Conservation (phyloP, 2,888 invertebrate species). For the Protophormia terraenovae region DNA sequence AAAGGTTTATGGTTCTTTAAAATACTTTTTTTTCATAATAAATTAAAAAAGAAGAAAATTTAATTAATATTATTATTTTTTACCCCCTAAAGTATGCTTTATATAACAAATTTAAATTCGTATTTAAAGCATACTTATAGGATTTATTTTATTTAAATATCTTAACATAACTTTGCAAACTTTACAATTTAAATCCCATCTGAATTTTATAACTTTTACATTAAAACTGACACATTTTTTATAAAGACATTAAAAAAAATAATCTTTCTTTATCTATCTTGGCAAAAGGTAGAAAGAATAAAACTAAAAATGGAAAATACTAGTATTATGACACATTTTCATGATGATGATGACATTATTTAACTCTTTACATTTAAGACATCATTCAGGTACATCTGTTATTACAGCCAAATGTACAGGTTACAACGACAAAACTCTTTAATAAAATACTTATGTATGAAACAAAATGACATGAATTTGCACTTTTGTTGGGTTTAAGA, state of each 20-base stretch:
- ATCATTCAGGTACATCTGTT: neutral
- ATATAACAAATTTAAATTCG: neutral
- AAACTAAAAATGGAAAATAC: neutral
- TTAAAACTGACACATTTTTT: neutral
- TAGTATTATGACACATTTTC: neutral
- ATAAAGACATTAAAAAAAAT: neutral
- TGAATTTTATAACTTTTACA: neutral
- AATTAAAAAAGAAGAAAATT: no score
- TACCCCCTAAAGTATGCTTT: no score
- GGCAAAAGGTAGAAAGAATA: neutral
- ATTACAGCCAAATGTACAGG: neutral
- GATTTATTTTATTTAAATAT: neutral
- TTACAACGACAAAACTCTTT: neutral
- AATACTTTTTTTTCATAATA: no score
- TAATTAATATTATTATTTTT: no score
- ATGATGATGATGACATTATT: conserved; percentile 11
- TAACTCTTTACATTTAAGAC: neutral
- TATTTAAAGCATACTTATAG: neutral
- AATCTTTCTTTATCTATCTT: neutral
- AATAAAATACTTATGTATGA: neutral
- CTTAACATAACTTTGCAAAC: neutral
- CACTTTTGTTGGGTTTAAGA: neutral
- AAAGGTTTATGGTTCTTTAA: no score
- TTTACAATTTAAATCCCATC: neutral
- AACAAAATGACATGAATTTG: conserved; percentile 21